A percentile compares a stretch with the other conserved stretches of the same genome.
Evolutionary conservation across 2,888 invertebrate genomes (phyloP).

Genomic region (Ichneumon xanthorius): DNA sequence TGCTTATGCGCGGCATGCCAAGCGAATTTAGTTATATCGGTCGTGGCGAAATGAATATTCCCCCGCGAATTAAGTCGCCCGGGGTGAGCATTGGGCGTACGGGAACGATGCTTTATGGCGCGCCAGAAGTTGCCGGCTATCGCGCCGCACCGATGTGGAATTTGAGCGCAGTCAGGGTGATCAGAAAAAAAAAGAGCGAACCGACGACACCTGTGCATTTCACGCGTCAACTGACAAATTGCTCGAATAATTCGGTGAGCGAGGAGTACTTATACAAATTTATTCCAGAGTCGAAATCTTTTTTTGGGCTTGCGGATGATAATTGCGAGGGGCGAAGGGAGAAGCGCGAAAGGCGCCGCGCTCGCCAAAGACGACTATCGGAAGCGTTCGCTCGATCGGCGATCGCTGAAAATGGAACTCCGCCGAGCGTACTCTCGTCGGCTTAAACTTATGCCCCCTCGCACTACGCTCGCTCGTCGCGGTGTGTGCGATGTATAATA

Average conservation of each 20-base stretch:
- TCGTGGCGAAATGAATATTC: constrained; percentile 63
- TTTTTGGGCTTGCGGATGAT: constrained; percentile 45
- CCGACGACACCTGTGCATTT: constrained; percentile 60
- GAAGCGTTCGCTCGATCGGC: constrained; percentile 46
- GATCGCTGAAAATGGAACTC: constrained; percentile 63
- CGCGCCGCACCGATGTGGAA: constrained; percentile 10
- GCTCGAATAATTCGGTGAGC: constrained; percentile 54
- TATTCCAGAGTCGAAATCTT: constrained; percentile 55
- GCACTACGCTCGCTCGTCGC: neutral
- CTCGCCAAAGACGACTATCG: constrained; percentile 47
- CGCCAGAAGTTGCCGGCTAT: constrained; percentile 42
- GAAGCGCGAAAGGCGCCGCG: constrained; percentile 59
- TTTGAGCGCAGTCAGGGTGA: constrained; percentile 35
- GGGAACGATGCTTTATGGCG: constrained; percentile 27
- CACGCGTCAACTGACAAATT: constrained; percentile 65
- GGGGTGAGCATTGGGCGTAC: neutral
- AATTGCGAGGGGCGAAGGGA: constrained; percentile 38
- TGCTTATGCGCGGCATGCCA: constrained; percentile 19
- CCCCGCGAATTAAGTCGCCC: constrained; percentile 23
- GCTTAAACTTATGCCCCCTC: constrained; percentile 35
- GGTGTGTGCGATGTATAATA: constrained; percentile 6
- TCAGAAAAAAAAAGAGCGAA: constrained; percentile 16
- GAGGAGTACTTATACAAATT: constrained; percentile 2
- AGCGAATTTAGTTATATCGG: constrained; percentile 36
- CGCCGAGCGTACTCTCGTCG: constrained; percentile 34